Evolutionary conservation across 2,888 invertebrate genomes (phyloP), one percentile per base, ranked within the genome.

Genomic region (Ferrisia virgata): DNA sequence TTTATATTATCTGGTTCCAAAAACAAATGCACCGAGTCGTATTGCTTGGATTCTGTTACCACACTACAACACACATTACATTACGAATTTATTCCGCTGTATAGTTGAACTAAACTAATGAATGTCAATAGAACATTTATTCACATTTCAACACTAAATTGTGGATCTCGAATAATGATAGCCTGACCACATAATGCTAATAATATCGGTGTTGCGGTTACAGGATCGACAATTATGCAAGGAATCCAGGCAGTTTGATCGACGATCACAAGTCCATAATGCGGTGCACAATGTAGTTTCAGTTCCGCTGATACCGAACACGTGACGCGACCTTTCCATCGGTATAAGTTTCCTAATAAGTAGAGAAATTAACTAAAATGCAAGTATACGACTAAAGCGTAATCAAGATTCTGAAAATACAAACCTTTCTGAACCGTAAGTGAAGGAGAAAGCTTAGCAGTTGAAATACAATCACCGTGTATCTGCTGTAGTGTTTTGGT

Each of bases 271-370:
- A 69, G 18, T 1, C 82, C 72, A 18, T 64, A 82, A 69, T 72
- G 3, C 3, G 69, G 72, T 40, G 33, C n/a, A 13, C 72, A 40
- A 11, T 31, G 40, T 2, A 72, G 43, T 25, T 69, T 22, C 25
- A 82, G 13, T 69, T 64, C 8, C 0, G 18, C 82, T 1, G n/a
- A 22, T 2, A 82, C 15, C 2, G 31, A 82, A 82, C 72, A 43
- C 1, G 72, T 72, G 13, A 72, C 25, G 22, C 33, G 36, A 13
- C 82, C 82, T 82, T 82, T 72, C 82, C 82, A 82, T 28, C 33
- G 64, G 40, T 18, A 82, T 2, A 82, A n/a, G 22, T n/a, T 39
- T n/a, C 82, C 82, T 82, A n/a, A 1, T 8, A n/a, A 9, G 11
- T 5, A 39, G 5, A 39, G 11, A n/a, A 79, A 31, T 39, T 39